Percentiles rank a stretch among this genome's conserved stretches.
phyloP scores from a whole-genome alignment of 2,888 invertebrate species.

The Colletes collaris region DNA sequence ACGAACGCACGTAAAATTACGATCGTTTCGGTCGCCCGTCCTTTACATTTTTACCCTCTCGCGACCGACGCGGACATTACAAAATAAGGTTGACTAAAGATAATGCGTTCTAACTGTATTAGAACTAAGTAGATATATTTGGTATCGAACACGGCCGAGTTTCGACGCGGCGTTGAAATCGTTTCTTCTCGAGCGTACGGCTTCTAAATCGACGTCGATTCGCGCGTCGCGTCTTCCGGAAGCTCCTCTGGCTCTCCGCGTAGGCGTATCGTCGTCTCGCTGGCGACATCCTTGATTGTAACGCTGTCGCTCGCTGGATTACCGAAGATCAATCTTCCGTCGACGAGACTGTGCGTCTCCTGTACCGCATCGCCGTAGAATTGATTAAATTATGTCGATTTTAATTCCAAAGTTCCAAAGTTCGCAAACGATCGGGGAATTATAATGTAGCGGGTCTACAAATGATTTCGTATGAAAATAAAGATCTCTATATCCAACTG shows the following conservation, averaged over 20 bases:
- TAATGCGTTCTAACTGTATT: slow-evolving; percentile 37
- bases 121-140: slow-evolving; percentile 35
- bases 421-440: too few species aligned
- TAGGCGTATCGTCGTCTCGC: too few species aligned
- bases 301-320: background rate
- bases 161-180: slow-evolving; percentile 13
- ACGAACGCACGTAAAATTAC: background rate
- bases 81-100: slow-evolving; percentile 53
- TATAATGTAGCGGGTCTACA: slow-evolving; percentile 33
- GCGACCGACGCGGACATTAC: background rate
- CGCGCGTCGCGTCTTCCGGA: too few species aligned
- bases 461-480: slow-evolving; percentile 22
- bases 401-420: background rate
- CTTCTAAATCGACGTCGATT: slow-evolving; percentile 22
- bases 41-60: background rate
- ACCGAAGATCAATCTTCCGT: background rate
- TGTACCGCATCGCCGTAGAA: background rate
- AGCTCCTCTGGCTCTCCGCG: too few species aligned
- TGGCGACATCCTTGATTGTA: background rate
- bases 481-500: slow-evolving; percentile 4
- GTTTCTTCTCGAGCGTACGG: slow-evolving; percentile 30
- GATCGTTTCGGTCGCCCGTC: background rate
- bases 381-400: background rate
- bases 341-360: background rate
- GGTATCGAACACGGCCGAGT: slow-evolving; percentile 26